Percentiles rank a stretch among this genome's conserved stretches.
Conservation (phyloP, 2,888 invertebrate species). For the Athetis lepigone region DNA sequence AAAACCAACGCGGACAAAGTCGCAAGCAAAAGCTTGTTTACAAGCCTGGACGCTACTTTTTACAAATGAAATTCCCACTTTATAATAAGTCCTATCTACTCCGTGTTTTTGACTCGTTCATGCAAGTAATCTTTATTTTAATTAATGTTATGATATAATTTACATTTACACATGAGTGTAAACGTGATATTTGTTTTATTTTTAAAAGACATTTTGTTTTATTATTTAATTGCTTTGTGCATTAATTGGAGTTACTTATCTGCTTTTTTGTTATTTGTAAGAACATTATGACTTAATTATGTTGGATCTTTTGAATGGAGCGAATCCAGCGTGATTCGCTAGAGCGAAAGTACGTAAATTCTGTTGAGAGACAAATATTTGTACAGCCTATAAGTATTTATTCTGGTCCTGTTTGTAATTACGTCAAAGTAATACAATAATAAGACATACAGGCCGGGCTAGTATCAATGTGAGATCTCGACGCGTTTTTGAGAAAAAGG, state of each 20-base stretch:
- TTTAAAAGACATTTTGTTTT: slow-evolving; percentile 4
- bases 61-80: slow-evolving; percentile 34
- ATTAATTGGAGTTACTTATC: background rate
- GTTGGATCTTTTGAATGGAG: background rate
- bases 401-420: no score
- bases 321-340: no score
- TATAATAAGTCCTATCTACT: background rate
- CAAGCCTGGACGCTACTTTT: slow-evolving; percentile 1
- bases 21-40: no score
- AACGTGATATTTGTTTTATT: slow-evolving; percentile 12
- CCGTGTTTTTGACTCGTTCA: background rate
- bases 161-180: background rate
- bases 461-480: no score
- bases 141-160: slow-evolving; percentile 1
- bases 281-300: background rate
- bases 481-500: no score
- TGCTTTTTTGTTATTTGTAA: background rate
- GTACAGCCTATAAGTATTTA: no score
- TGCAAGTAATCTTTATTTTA: slow-evolving; percentile 4
- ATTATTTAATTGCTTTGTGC: slow-evolving; percentile 3
- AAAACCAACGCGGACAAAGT: no score
- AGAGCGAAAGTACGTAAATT: no score
- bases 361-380: no score
- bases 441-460: no score
- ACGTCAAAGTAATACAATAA: no score